A percentile compares a stretch with the other conserved stretches of the same genome.
Conservation (phyloP, 2,113 vertebrate species). For the Pteruthius melanotis region DNA sequence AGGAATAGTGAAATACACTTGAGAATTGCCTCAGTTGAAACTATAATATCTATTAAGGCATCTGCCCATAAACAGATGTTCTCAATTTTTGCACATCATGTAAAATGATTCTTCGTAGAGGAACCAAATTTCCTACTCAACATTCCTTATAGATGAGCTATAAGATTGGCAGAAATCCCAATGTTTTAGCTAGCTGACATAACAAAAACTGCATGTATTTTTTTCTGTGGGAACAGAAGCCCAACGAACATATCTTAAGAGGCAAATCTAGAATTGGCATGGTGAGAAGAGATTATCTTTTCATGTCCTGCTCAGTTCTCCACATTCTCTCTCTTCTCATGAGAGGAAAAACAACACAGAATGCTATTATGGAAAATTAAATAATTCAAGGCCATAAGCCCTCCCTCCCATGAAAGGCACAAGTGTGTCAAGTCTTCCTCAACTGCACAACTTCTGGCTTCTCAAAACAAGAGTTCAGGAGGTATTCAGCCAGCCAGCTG, state of each 20-base stretch:
- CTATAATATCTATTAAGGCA: background rate
- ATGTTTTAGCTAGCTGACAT: background rate
- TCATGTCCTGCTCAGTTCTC: background rate
- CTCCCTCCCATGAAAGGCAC: background rate
- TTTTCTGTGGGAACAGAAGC: background rate
- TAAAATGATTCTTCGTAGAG: background rate
- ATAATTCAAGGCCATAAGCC: background rate
- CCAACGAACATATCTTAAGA: background rate
- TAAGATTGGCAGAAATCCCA: background rate
- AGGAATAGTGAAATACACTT: background rate
- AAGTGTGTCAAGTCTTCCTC: background rate
- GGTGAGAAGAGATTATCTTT: background rate
- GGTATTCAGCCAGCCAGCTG: background rate
- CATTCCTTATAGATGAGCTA: background rate
- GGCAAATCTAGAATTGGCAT: background rate
- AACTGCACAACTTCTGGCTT: background rate
- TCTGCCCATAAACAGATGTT: background rate
- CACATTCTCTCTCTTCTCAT: background rate
- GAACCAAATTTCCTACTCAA: background rate
- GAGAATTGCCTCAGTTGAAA: background rate
- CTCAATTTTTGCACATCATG: background rate
- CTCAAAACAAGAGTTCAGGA: background rate
- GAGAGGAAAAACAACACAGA: background rate
- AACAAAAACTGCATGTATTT: background rate
- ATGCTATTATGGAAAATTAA: background rate